A percentile compares a stretch with the other conserved stretches of the same genome.
Conservation (phyloP, 2,113 vertebrate species). For the Apodemus sylvaticus region DNA sequence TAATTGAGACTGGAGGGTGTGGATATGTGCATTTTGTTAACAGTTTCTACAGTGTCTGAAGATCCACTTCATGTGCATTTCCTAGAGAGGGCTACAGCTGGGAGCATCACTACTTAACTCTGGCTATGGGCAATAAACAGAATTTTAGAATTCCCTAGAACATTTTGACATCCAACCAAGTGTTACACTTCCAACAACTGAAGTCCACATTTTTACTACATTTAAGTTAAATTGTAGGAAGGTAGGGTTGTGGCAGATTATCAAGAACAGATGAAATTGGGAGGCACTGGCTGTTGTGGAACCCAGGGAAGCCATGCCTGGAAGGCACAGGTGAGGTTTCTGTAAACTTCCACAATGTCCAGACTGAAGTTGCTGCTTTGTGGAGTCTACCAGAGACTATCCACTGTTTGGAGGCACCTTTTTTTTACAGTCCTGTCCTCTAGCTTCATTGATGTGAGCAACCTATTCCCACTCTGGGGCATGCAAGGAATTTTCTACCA, state of each 20-base stretch:
- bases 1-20: not conserved
- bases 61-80: not conserved
- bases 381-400: constrained; percentile 77
- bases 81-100: fast-evolving
- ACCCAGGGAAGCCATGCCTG: not conserved
- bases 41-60: not conserved
- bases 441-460: constrained; percentile 83
- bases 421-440: constrained; percentile 85
- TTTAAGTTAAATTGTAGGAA: not conserved
- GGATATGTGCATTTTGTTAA: constrained; percentile 15
- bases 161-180: not conserved
- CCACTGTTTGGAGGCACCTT: constrained; percentile 90
- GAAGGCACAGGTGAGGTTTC: not conserved
- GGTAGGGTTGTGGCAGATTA: not conserved
- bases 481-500: constrained; percentile 93
- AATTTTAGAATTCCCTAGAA: not conserved
- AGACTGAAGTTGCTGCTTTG: constrained; percentile 26
- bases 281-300: not conserved
- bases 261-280: not conserved
- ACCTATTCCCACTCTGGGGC: constrained; percentile 87
- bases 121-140: not conserved
- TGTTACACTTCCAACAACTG: not conserved
- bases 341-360: not conserved
- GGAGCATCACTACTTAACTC: not conserved
- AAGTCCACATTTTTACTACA: not conserved